Conservation (phyloP, 37 sponge, comb jelly and placozoan genomes). For the Haliclona indistincta region DNA sequence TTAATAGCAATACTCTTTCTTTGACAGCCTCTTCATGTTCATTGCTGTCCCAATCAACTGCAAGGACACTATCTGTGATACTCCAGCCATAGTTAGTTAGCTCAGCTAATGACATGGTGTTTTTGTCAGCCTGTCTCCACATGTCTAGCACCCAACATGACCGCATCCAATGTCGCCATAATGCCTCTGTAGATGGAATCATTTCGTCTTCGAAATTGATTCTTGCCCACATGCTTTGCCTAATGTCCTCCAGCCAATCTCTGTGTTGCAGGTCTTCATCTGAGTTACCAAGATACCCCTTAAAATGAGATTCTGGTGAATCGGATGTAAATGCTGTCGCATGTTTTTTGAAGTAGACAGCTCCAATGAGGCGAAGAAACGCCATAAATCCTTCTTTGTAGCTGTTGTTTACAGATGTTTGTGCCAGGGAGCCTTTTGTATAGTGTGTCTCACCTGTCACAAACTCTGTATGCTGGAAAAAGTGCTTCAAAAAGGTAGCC, state of each 20-base stretch:
- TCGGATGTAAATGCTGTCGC: neutral
- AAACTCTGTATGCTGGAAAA: neutral
- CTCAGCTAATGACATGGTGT: no score
- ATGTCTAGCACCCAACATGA: neutral
- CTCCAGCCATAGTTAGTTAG: no score
- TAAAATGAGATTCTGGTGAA: neutral
- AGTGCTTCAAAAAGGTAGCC: neutral
- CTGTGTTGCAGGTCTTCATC: neutral
- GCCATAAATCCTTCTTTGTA: neutral
- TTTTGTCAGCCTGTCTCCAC: no score
- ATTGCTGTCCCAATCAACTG: no score
- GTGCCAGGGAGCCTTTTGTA: neutral
- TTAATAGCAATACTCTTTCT: no score
- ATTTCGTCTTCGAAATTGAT: neutral
- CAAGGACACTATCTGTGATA: no score
- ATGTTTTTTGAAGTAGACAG: neutral
- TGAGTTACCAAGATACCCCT: neutral
- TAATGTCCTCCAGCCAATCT: neutral
- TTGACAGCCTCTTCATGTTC: no score
- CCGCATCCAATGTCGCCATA: slow-evolving; percentile 6
- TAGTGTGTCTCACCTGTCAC: neutral
- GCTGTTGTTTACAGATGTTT: neutral
- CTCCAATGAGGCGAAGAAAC: slow-evolving; percentile 1
- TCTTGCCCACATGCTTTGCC: neutral
- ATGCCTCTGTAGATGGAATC: neutral